These are phyloP conservation scores for Cirrhinus mrigala DNA, from an alignment of 2,797 vertebrate species.

Conservation along the genomic window DNA sequence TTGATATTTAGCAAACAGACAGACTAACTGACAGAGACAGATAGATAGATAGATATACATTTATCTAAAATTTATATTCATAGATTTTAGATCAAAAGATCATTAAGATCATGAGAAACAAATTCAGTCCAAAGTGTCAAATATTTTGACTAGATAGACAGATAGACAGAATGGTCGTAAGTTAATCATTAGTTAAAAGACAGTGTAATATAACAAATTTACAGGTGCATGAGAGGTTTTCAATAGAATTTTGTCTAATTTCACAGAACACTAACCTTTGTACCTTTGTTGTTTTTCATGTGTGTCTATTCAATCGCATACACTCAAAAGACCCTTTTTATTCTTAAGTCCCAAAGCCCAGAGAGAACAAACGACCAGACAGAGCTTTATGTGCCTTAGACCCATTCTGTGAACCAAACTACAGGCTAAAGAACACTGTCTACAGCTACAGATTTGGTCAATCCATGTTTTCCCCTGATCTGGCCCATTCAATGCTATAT, in stretches of 20 bases:
- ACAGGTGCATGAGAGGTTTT: slow-evolving; percentile 12
- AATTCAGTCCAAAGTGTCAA: too few species aligned
- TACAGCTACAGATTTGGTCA: slow-evolving; percentile 56
- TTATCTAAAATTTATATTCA: too few species aligned
- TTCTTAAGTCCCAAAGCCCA: slow-evolving; percentile 53
- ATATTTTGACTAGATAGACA: background rate
- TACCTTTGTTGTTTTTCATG: slow-evolving; percentile 29
- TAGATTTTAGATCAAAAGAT: too few species aligned
- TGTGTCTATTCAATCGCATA: slow-evolving; percentile 37
- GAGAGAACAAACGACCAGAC: slow-evolving; percentile 59
- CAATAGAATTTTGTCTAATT: slow-evolving; percentile 12
- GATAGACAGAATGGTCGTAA: background rate
- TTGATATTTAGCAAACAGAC: background rate
- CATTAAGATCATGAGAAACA: too few species aligned
- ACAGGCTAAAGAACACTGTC: slow-evolving; percentile 38
- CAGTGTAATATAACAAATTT: slow-evolving; percentile 7
- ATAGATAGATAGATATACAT: background rate
- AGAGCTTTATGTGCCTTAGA: slow-evolving; percentile 56
- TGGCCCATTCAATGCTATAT: slow-evolving; percentile 58
- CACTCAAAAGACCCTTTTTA: slow-evolving; percentile 53
- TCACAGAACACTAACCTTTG: slow-evolving; percentile 27
- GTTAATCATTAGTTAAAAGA: background rate
- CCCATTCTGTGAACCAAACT: slow-evolving; percentile 33
- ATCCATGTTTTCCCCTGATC: slow-evolving; percentile 56
- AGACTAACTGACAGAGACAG: background rate